Evolutionary conservation across 2,888 invertebrate species (phyloP), one percentile per base, ranked within the genome.

Genomic region (Mimas tiliae): DNA sequence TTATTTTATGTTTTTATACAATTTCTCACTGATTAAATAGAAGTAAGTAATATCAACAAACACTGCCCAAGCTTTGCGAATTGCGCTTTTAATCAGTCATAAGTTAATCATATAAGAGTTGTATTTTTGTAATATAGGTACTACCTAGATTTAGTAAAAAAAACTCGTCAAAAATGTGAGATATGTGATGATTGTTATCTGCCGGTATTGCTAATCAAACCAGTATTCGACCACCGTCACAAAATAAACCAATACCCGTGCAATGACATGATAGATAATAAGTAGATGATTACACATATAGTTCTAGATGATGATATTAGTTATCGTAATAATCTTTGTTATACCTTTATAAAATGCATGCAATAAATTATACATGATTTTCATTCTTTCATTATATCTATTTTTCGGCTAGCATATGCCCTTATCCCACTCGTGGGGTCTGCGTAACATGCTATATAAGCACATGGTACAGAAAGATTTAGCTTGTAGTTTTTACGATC

Each of bases 261-360:
- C 38, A 58, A 38, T 42, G 38, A 58, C 34, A 48, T 33, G 16
- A 16, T 48, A 34, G 47, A 6, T 12, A n/a, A 38, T 50, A 53
- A 64, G 45, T 58, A 58, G 38, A 42, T 58, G 33, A 8, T 7
- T 55, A 58, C n/a, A 16, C 11, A 62, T n/a, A n/a, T 33, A 47
- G n/a, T 63, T 27, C 12, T 63, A 63, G 14, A 27, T 3, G 14
- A 63, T 63, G 12, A 45, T 52, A 42, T 27, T 52, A 53, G 9
- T 45, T 34, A 50, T 14, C 45, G 38, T 63, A 51, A 16, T 64
- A 65, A 58, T 47, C 62, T 73, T 74, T 76, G 72, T 78, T 71
- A 72, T 70, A 74, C 69, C 70, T 74, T 74, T 75, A 66, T 72
- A 74, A 72, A 70, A 65, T 67, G 68, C 69, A 52, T 69, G 68